phyloP scores from a whole-genome alignment of 2,797 vertebrate species.

The Pangasius djambal region DNA sequence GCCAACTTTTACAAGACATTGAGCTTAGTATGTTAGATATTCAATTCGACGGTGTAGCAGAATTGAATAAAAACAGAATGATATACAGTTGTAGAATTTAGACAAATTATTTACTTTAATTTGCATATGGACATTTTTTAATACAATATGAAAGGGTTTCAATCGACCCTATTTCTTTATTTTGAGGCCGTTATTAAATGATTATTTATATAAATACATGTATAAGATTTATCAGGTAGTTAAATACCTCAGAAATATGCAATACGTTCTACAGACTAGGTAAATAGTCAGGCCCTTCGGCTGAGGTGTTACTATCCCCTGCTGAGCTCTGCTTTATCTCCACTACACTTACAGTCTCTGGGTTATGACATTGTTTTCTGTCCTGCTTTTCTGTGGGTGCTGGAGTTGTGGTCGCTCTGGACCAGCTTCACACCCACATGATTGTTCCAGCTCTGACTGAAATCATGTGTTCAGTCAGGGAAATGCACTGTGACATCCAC shows the following conservation, averaged over 20 bases:
- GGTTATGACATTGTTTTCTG: slow-evolving; percentile 39
- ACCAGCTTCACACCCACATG: slow-evolving; percentile 29
- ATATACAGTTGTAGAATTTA: not conserved
- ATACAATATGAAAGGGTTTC: not conserved
- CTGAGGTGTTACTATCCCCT: slow-evolving; percentile 3
- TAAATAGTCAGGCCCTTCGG: not conserved
- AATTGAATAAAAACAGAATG: not conserved
- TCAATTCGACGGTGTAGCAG: not conserved
- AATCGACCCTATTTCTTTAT: not conserved
- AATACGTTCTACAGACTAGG: not conserved
- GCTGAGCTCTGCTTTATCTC: slow-evolving; percentile 23
- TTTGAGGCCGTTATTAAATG: not conserved
- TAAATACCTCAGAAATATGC: not conserved
- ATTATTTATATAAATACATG: not conserved
- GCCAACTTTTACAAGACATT: not conserved
- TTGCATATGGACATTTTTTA: not conserved
- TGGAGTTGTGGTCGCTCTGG: slow-evolving; percentile 8
- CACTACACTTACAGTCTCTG: slow-evolving; percentile 20
- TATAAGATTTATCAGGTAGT: not conserved
- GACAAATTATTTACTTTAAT: not conserved
- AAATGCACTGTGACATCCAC: slow-evolving; percentile 36
- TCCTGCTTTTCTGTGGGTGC: slow-evolving; percentile 27
- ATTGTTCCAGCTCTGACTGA: slow-evolving; percentile 22
- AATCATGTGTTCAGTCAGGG: slow-evolving; percentile 39
- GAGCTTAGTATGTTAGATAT: not conserved